Base-by-base conservation (phyloP, 2,888 invertebrate genomes). In the Adelphocoris suturalis region DNA sequence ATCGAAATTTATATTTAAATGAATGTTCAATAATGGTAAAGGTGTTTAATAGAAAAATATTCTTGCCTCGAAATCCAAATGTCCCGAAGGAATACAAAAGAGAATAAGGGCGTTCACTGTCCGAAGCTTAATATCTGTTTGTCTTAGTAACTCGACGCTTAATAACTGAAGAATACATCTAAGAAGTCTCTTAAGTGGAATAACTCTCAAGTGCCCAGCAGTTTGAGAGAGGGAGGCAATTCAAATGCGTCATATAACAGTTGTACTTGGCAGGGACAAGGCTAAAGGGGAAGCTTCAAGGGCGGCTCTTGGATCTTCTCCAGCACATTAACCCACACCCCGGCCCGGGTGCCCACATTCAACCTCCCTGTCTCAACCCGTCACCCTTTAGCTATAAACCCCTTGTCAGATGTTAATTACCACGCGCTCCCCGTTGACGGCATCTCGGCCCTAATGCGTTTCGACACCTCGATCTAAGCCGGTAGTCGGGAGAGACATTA, bases 391-490 rank as follows among this genome's bases (percentile, higher is more conserved):
- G 82, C 47, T 78, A 78, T 78, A 78, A 78, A 47, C 78, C 78
- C 82, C 82, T 82, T 82, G 82, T 82, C 82, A 52, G 82, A 82
- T 82, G 82, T 82, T 82, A 82, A 82, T 82, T 82, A 82, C 82
- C 82, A 19, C 27, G 47, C 82, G 13, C 52, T 52, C 82, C 19
- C 14, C 55, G 19, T 16, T 52, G 82, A 82, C 52, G 52, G 82
- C 82, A 82, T 52, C 52, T 46, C 52, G 68, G 14, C 52, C 55
- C 23, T 82, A 82, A 82, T 82, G 82, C 55, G 82, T 82, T 82
- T 82, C 82, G 82, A 82, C 82, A 82, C 82, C 82, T 82, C 82
- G 52, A 82, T 52, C 47, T 52, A 19, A 23, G 68, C 68, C n/a
- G 57, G 57, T 68, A 23, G 68, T 23, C 27, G 68, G 68, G 52